Percentiles rank a stretch among this genome's conserved stretches.
Evolutionary conservation across 2,888 invertebrate genomes (phyloP).

Genomic region (Arctia plantaginis): DNA sequence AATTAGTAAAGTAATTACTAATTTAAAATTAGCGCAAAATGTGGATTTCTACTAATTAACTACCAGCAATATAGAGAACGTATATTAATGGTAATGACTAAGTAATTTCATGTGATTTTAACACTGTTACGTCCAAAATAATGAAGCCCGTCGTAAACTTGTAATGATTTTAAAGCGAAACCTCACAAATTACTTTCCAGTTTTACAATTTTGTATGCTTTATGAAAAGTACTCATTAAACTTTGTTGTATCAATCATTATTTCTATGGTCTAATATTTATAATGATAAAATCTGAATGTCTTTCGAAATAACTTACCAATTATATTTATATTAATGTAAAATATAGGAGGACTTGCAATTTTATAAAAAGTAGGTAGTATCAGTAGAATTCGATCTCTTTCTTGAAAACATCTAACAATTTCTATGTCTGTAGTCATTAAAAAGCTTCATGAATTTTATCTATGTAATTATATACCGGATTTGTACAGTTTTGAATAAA

Average conservation of each 20-base stretch:
- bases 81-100: conserved; percentile 53
- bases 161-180: conserved; percentile 36
- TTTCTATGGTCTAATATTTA: neutral
- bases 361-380: conserved; percentile 12
- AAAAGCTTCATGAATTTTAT: conserved; percentile 27
- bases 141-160: conserved; percentile 40
- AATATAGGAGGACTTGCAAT: conserved; percentile 13
- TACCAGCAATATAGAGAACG: conserved; percentile 52
- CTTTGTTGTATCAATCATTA: conserved; percentile 28
- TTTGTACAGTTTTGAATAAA: conserved; percentile 16
- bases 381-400: conserved; percentile 19
- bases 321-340: conserved; percentile 14
- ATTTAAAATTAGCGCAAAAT: conserved; percentile 61
- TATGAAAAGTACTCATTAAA: conserved; percentile 44
- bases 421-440: conserved; percentile 12
- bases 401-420: conserved; percentile 15
- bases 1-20: conserved; percentile 63
- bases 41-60: conserved; percentile 49
- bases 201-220: conserved; percentile 41
- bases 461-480: conserved; percentile 13
- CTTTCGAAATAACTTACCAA: conserved; percentile 12
- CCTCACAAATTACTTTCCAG: conserved; percentile 37
- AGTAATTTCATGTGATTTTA: conserved; percentile 57
- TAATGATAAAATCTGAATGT: conserved; percentile 9
- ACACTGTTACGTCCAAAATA: conserved; percentile 45